phyloP scores from a whole-genome alignment of 2,888 invertebrate species.

The Apamea monoglypha region DNA sequence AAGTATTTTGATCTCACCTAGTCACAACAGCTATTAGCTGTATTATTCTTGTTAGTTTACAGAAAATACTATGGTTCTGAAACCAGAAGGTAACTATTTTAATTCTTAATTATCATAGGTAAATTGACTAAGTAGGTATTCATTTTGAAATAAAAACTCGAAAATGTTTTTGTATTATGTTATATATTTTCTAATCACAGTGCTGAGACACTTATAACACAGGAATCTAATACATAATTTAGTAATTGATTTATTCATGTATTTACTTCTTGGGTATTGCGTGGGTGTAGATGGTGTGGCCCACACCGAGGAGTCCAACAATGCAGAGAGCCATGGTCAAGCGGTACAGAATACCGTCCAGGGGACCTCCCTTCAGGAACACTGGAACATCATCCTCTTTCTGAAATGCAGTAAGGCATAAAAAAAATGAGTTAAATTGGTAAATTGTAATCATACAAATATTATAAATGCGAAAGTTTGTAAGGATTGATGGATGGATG shows the following conservation, averaged over 20 bases:
- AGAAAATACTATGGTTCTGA: not conserved
- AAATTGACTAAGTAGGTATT: not conserved
- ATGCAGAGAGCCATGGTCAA: slow-evolving; percentile 83
- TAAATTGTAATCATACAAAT: not conserved
- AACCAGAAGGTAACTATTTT: not conserved
- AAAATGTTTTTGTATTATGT: slow-evolving; percentile 52
- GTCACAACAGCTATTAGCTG: not conserved
- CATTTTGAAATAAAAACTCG: slow-evolving; percentile 11
- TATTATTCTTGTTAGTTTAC: not conserved
- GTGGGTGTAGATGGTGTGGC: slow-evolving; percentile 81
- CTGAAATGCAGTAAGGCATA: slow-evolving; percentile 78
- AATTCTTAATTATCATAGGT: not conserved
- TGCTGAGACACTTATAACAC: slow-evolving; percentile 75
- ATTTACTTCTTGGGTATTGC: slow-evolving; percentile 83
- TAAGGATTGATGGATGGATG: no score
- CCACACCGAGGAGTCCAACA: slow-evolving; percentile 81
- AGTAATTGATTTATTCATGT: slow-evolving; percentile 64
- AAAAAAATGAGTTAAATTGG: not conserved
- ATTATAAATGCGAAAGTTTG: no score
- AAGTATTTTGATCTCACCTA: not conserved
- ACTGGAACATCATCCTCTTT: slow-evolving; percentile 90
- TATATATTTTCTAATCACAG: slow-evolving; percentile 77
- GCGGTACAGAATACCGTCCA: slow-evolving; percentile 87
- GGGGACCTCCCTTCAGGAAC: slow-evolving; percentile 90
- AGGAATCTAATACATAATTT: slow-evolving; percentile 79